Conservation (phyloP, 2,113 vertebrate species). For the Anoura caudifer region DNA sequence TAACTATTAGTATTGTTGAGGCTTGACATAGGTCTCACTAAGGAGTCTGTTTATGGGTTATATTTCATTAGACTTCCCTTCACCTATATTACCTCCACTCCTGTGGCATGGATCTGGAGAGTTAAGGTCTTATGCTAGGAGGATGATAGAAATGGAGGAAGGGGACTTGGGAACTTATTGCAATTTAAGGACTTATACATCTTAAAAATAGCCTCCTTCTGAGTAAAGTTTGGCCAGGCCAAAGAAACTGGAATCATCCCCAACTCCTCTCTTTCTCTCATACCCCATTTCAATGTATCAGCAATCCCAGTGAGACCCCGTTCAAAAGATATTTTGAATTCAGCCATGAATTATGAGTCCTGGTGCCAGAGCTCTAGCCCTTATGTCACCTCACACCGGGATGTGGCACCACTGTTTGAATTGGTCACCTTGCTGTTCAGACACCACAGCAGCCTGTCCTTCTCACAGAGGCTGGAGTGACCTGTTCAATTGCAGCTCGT, state of each 20-base stretch:
- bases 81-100: not conserved
- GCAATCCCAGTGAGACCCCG: not conserved
- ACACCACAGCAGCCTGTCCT: not conserved
- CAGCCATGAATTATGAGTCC: not conserved
- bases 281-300: not conserved
- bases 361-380: not conserved
- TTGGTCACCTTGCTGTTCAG: not conserved
- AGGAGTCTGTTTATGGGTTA: not conserved
- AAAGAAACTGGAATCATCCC: not conserved
- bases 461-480: not conserved
- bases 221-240: not conserved
- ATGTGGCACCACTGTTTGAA: not conserved
- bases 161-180: not conserved
- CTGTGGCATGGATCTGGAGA: not conserved
- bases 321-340: not conserved
- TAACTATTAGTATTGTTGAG: not conserved
- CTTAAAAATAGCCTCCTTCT: not conserved
- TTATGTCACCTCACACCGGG: not conserved
- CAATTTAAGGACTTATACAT: not conserved
- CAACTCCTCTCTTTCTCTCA: not conserved
- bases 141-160: not conserved
- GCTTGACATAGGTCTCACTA: not conserved
- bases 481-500: not conserved
- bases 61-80: not conserved
- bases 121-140: not conserved